phyloP scores from a whole-genome alignment of 2,113 vertebrate species.

The Myxocyprinus asiaticus region DNA sequence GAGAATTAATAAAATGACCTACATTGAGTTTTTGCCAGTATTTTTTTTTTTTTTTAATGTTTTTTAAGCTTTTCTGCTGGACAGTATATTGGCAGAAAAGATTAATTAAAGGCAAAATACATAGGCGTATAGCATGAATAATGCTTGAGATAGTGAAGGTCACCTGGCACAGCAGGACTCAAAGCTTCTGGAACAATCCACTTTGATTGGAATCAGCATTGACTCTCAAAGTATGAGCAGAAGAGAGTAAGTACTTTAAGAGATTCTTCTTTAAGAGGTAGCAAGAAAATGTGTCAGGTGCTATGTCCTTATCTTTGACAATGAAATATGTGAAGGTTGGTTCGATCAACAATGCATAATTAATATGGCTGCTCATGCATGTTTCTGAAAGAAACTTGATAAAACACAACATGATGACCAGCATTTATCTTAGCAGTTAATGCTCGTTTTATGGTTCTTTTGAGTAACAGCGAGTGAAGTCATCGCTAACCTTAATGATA shows the following conservation, averaged over 20 bases:
- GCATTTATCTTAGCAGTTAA: conserved; percentile 4
- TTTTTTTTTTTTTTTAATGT: background rate
- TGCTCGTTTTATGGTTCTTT: background rate
- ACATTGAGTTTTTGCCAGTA: conserved; percentile 70
- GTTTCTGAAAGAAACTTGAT: conserved; percentile 25
- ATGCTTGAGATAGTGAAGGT: conserved; percentile 69
- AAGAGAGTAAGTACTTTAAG: conserved; percentile 53
- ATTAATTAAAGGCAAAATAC: conserved; percentile 48
- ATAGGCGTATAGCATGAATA: conserved; percentile 72
- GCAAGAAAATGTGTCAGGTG: conserved; percentile 15
- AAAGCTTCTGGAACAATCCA: conserved; percentile 58
- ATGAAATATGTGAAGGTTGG: conserved; percentile 32
- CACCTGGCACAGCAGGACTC: conserved; percentile 65
- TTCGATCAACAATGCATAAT: conserved; percentile 3
- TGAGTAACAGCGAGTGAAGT: background rate
- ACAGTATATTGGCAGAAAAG: conserved; percentile 46
- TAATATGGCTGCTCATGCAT: conserved; percentile 24
- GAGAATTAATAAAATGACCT: conserved; percentile 82
- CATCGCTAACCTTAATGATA: background rate
- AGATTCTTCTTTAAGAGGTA: background rate
- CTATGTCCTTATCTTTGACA: conserved; percentile 26
- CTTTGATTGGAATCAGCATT: conserved; percentile 68
- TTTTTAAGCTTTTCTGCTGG: conserved; percentile 13
- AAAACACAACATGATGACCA: conserved; percentile 7
- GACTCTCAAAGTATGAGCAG: conserved; percentile 51